Conservation (phyloP, 1,140 invertebrate species). For the Zaprionus africanus region DNA sequence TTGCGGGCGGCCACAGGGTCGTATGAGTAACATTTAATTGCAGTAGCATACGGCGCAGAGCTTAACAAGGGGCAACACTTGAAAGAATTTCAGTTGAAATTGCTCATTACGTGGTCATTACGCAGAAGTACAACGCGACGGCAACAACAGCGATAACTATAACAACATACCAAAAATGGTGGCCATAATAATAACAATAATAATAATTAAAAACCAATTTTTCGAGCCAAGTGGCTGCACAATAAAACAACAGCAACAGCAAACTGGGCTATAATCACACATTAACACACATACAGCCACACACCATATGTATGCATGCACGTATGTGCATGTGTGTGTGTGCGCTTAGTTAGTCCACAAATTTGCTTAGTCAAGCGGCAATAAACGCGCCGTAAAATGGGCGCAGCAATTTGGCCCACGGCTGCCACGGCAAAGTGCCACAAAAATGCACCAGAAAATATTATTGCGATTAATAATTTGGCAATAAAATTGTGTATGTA, state of each 20-base stretch:
- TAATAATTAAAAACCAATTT: slow-evolving; percentile 82
- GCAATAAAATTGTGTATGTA: slow-evolving; percentile 65
- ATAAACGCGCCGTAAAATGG: slow-evolving; percentile 66
- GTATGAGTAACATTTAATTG: slow-evolving; percentile 82
- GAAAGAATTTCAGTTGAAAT: slow-evolving; percentile 74
- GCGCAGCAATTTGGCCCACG: slow-evolving; percentile 61
- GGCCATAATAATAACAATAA: slow-evolving; percentile 73
- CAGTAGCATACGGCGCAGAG: slow-evolving; percentile 42
- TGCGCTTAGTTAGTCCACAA: slow-evolving; percentile 35
- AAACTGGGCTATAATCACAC: slow-evolving; percentile 65
- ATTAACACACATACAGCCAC: slow-evolving; percentile 31
- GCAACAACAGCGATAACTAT: slow-evolving; percentile 34
- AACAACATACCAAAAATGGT: slow-evolving; percentile 33
- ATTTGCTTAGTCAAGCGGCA: slow-evolving; percentile 79
- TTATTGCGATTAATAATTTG: slow-evolving; percentile 77
- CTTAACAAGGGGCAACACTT: slow-evolving; percentile 51
- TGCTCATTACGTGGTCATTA: slow-evolving; percentile 74
- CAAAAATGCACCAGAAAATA: slow-evolving; percentile 59
- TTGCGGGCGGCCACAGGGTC: slow-evolving; percentile 77
- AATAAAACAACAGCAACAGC: slow-evolving; percentile 42
- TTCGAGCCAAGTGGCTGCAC: slow-evolving; percentile 47
- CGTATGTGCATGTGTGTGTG: not conserved
- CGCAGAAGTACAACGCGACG: slow-evolving; percentile 54
- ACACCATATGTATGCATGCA: slow-evolving; percentile 22
- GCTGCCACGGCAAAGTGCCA: slow-evolving; percentile 32